A percentile compares a stretch with the other conserved stretches of the same genome.
Conservation (phyloP, 1,140 invertebrate species). For the Magallana ariakensis region DNA sequence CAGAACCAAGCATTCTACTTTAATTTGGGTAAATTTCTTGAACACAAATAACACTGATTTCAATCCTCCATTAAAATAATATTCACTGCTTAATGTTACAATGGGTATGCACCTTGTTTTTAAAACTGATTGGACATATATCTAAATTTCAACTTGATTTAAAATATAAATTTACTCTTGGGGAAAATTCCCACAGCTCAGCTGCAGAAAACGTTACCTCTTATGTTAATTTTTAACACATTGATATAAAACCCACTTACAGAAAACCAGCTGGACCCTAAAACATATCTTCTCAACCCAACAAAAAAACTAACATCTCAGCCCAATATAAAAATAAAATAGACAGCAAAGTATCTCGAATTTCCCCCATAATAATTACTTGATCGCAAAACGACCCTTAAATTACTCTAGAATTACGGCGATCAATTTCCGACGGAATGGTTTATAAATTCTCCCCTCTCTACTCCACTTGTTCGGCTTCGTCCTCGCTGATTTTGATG, state of each 20-base stretch:
- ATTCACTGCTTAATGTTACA: not conserved
- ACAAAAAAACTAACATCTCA: too few species aligned
- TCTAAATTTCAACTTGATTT: too few species aligned
- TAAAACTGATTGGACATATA: too few species aligned
- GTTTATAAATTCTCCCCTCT: not conserved
- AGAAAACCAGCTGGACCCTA: too few species aligned
- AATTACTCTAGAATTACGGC: not conserved
- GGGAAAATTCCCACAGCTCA: too few species aligned
- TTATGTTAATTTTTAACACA: too few species aligned
- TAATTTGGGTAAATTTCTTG: not conserved
- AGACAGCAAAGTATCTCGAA: not conserved
- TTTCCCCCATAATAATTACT: not conserved
- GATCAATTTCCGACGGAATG: not conserved
- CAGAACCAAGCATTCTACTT: not conserved
- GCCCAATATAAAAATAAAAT: too few species aligned
- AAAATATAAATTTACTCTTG: too few species aligned
- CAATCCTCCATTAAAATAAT: constrained; percentile 9
- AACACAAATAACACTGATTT: constrained; percentile 14
- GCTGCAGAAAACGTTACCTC: too few species aligned
- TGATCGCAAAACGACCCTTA: not conserved
- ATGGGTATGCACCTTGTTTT: not conserved
- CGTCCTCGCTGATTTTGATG: constrained; percentile 8
- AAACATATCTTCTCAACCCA: too few species aligned
- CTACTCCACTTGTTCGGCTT: too few species aligned
- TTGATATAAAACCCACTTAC: too few species aligned